These are phyloP conservation scores for Leuciscus idus DNA, from an alignment of 2,113 vertebrate species.

Conservation along the genomic window DNA sequence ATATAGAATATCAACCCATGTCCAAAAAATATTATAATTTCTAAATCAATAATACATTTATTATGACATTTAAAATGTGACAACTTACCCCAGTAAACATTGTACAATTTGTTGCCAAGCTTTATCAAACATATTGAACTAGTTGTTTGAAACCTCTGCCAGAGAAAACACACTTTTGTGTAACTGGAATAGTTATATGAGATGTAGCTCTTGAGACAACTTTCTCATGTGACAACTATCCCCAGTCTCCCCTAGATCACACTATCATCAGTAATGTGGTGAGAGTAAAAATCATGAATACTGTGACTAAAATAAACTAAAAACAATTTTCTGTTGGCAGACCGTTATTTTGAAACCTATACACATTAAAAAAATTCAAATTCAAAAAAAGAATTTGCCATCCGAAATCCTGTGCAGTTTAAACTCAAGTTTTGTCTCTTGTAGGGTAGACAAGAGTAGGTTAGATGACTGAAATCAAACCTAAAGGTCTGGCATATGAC, in stretches of 20 bases:
- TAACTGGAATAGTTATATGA: not conserved
- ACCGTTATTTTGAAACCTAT: not conserved
- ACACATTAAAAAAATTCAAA: not conserved
- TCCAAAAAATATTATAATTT: not conserved
- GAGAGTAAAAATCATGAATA: not conserved
- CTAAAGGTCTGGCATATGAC: constrained; percentile 49
- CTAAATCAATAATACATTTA: not conserved
- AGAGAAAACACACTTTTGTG: not conserved
- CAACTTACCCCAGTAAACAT: not conserved
- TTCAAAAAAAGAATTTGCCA: not conserved
- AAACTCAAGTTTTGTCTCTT: constrained; percentile 17
- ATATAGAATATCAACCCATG: not conserved
- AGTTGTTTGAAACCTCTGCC: not conserved
- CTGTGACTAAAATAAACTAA: not conserved
- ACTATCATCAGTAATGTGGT: not conserved
- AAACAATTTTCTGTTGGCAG: not conserved
- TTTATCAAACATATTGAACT: not conserved
- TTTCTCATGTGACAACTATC: not conserved
- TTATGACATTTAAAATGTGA: not conserved
- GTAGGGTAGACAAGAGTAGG: not conserved
- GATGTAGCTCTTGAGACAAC: not conserved
- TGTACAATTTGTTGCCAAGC: not conserved
- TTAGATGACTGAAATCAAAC: constrained; percentile 40
- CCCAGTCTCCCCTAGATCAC: not conserved
- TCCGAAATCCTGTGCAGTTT: not conserved